A percentile compares a stretch with the other conserved stretches of the same genome.
Conservation (phyloP, 2,113 vertebrate species). For the Cyanistes caeruleus region DNA sequence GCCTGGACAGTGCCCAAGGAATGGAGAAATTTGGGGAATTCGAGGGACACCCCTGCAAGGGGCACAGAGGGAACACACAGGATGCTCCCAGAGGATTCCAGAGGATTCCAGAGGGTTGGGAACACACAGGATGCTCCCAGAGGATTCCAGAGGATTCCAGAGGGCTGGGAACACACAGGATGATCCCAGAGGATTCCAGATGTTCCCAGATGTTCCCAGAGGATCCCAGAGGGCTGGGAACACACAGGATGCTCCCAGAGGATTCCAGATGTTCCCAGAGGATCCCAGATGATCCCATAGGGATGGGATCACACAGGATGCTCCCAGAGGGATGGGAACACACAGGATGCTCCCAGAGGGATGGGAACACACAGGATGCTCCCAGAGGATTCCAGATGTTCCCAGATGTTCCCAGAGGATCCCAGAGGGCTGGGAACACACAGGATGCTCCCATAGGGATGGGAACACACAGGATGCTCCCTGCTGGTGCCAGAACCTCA, state of each 20-base stretch:
- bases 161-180: background rate
- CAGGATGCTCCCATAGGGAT: background rate
- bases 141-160: no score
- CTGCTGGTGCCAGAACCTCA: background rate
- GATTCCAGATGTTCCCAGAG: background rate
- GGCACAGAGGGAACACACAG: background rate
- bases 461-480: background rate
- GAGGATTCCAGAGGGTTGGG: background rate
- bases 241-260: background rate
- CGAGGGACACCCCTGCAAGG: background rate
- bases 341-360: background rate
- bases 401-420: background rate
- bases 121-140: background rate
- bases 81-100: background rate
- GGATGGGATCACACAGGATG: background rate
- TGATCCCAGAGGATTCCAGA: background rate
- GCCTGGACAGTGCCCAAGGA: background rate
- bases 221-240: background rate
- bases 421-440: background rate
- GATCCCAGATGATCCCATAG: background rate
- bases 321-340: background rate
- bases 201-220: background rate
- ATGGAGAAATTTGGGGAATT: background rate
- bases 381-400: background rate
- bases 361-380: background rate